phyloP scores from a whole-genome alignment of 2,888 invertebrate species.

The Quadriops clusia region DNA sequence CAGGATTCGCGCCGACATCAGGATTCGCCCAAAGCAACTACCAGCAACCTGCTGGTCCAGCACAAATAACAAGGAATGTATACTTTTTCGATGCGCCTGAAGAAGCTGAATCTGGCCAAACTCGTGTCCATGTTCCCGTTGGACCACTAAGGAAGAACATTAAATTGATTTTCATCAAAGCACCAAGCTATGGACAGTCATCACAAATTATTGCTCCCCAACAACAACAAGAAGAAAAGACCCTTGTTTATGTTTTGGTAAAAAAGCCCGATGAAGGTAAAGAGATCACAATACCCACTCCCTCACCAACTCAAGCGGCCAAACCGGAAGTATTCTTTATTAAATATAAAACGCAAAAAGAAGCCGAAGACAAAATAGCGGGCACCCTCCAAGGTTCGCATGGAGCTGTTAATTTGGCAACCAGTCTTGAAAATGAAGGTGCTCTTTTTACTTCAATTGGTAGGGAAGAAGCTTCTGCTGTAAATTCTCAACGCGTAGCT shows the following conservation, averaged over 20 bases:
- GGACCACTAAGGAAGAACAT: constrained; percentile 32
- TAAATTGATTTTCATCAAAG: constrained; percentile 40
- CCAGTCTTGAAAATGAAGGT: no score
- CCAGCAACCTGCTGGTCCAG: constrained; percentile 6
- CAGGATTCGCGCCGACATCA: no score
- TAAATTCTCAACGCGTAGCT: no score
- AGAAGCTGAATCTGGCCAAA: constrained; percentile 22
- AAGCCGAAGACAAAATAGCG: constrained; percentile 19
- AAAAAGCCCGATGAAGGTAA: constrained; percentile 62
- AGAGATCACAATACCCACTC: constrained; percentile 61
- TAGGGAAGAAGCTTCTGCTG: no score
- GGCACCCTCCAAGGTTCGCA: no score
- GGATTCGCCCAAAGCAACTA: no score
- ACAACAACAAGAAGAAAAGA: constrained; percentile 29
- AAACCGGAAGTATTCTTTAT: constrained; percentile 87
- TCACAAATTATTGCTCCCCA: constrained; percentile 21
- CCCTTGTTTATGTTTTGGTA: constrained; percentile 32
- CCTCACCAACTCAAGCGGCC: constrained; percentile 64
- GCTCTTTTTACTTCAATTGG: no score
- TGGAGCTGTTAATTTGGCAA: no score
- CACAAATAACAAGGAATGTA: constrained; percentile 25
- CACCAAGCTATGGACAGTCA: constrained; percentile 25
- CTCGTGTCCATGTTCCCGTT: constrained; percentile 20
- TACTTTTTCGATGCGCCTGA: constrained; percentile 32
- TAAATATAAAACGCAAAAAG: constrained; percentile 49